A percentile compares a stretch with the other conserved stretches of the same genome.
Conservation (phyloP, 2,888 invertebrate genomes). For the Pyrocoelia pectoralis region DNA sequence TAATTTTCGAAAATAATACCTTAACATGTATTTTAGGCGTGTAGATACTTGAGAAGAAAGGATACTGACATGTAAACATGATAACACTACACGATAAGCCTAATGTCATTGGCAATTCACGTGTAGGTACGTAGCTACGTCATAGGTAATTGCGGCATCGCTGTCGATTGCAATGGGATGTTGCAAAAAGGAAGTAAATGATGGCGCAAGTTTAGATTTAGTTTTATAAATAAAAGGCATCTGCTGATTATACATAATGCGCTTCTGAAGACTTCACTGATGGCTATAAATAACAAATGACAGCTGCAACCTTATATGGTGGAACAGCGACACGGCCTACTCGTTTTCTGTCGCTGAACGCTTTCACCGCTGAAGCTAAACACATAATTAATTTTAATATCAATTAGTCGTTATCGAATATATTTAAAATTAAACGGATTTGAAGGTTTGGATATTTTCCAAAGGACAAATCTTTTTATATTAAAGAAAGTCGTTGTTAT, state of each 20-base stretch:
- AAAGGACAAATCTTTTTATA: not conserved
- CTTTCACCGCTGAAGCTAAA: constrained; percentile 25
- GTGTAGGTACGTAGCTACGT: not conserved
- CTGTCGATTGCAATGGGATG: not conserved
- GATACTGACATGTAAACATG: not conserved
- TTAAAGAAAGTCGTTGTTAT: no score
- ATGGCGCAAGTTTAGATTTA: constrained; percentile 2
- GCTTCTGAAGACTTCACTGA: constrained; percentile 25
- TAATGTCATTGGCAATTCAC: not conserved
- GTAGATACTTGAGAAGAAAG: no score
- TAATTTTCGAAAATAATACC: no score
- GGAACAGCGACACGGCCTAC: constrained; percentile 28
- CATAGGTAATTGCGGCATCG: not conserved
- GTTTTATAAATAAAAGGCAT: constrained; percentile 20
- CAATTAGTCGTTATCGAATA: not conserved
- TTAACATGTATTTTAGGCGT: no score
- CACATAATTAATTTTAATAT: not conserved
- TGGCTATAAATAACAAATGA: constrained; percentile 36
- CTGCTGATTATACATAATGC: constrained; percentile 13
- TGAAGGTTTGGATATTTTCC: not conserved
- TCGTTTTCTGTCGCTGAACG: constrained; percentile 19
- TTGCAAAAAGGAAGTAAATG: not conserved
- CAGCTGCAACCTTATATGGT: constrained; percentile 37
- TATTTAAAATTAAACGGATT: not conserved
- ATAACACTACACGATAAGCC: not conserved